These are phyloP conservation scores for Tyria jacobaeae DNA, from an alignment of 2,888 invertebrate genomes.

Conservation along the genomic window DNA sequence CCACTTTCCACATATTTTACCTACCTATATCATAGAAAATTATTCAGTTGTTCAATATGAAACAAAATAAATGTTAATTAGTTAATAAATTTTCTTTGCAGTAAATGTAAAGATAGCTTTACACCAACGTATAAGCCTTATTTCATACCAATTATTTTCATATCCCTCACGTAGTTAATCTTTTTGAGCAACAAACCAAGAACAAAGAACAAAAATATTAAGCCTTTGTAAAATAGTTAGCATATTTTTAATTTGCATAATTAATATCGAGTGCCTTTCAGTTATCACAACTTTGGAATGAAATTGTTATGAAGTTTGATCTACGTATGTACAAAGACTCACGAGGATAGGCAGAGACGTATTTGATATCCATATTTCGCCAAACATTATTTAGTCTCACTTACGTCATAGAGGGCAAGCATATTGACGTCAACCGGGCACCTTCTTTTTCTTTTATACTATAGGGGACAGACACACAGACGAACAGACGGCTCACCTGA, in stretches of 20 bases:
- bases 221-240: neutral
- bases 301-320: too few relatives aligned
- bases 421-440: too few relatives aligned
- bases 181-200: neutral
- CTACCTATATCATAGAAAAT: too few relatives aligned
- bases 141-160: neutral
- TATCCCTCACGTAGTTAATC: neutral
- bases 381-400: too few relatives aligned
- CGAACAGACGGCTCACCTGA: too few relatives aligned
- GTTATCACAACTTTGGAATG: neutral
- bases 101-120: neutral
- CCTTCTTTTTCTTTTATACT: too few relatives aligned
- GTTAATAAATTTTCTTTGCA: neutral
- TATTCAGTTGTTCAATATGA: neutral
- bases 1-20: too few relatives aligned
- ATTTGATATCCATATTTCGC: too few relatives aligned
- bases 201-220: neutral
- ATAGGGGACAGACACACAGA: too few relatives aligned
- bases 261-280: neutral
- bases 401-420: too few relatives aligned
- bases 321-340: too few relatives aligned
- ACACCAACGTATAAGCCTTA: neutral
- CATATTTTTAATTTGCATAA: neutral
- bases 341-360: too few relatives aligned
- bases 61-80: neutral